phyloP scores from a whole-genome alignment of 2,113 vertebrate species.

The Pomatostomus ruficeps region DNA sequence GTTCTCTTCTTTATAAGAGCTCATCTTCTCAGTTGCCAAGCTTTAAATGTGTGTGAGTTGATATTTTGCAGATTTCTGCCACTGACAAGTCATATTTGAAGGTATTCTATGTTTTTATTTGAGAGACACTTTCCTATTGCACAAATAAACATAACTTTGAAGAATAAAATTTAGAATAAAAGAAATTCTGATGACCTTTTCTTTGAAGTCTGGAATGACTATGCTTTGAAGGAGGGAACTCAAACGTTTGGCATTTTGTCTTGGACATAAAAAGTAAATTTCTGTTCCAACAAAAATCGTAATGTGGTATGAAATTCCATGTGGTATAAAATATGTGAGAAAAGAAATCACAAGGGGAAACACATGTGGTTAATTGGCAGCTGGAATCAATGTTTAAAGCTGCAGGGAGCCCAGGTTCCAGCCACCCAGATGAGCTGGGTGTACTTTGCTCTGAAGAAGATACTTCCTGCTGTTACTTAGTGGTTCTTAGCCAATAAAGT shows the following conservation, averaged over 20 bases:
- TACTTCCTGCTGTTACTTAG: not conserved
- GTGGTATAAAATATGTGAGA: not conserved
- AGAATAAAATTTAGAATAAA: not conserved
- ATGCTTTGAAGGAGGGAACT: not conserved
- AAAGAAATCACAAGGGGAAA: not conserved
- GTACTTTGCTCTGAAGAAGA: not conserved
- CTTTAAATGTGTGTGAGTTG: not conserved
- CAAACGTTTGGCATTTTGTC: not conserved
- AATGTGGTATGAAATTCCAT: not conserved
- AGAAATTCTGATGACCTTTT: not conserved
- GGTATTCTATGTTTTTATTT: not conserved
- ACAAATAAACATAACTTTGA: not conserved
- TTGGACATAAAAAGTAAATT: not conserved
- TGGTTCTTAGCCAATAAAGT: not conserved
- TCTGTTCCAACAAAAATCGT: not conserved
- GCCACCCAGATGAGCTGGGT: not conserved
- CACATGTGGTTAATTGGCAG: not conserved
- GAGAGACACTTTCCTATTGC: not conserved
- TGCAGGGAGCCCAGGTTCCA: not conserved
- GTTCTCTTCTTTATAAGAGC: not conserved
- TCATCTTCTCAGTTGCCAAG: not conserved
- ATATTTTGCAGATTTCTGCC: not conserved
- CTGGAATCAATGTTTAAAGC: not conserved
- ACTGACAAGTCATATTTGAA: not conserved
- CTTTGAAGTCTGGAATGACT: not conserved